Evolutionary conservation across 2,113 vertebrate species (phyloP).

Genomic region (Corythornis cristatus): DNA sequence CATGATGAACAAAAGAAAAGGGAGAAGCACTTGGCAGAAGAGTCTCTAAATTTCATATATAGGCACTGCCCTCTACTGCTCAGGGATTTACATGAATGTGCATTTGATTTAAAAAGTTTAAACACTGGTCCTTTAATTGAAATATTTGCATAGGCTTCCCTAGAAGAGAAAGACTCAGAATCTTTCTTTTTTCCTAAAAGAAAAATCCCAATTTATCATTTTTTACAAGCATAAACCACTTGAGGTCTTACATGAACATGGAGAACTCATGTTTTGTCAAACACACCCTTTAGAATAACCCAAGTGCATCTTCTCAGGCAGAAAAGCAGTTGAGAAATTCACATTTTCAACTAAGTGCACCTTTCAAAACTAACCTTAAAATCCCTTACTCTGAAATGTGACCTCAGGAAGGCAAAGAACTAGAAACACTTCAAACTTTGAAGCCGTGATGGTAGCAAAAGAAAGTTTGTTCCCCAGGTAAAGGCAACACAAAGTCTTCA

Average conservation of each 20-base stretch:
- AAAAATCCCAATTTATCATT: not conserved
- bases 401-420: not conserved
- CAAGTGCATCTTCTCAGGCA: not conserved
- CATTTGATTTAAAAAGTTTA: not conserved
- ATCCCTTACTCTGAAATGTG: not conserved
- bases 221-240: not conserved
- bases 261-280: not conserved
- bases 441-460: not conserved
- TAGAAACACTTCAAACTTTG: not conserved
- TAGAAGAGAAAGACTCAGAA: not conserved
- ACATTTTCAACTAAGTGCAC: not conserved
- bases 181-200: not conserved
- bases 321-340: not conserved
- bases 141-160: not conserved
- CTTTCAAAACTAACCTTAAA: not conserved
- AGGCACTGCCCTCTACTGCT: slow-evolving; percentile 67
- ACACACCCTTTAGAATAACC: not conserved
- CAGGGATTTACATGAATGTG: not conserved
- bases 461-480: not conserved
- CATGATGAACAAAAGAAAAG: not conserved
- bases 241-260: not conserved
- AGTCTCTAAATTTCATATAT: not conserved
- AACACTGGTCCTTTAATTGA: not conserved
- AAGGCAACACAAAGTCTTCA: not conserved
- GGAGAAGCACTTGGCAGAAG: not conserved